Conservation (phyloP, 2,888 invertebrate genomes). For the Drosophila trichaetosa region DNA sequence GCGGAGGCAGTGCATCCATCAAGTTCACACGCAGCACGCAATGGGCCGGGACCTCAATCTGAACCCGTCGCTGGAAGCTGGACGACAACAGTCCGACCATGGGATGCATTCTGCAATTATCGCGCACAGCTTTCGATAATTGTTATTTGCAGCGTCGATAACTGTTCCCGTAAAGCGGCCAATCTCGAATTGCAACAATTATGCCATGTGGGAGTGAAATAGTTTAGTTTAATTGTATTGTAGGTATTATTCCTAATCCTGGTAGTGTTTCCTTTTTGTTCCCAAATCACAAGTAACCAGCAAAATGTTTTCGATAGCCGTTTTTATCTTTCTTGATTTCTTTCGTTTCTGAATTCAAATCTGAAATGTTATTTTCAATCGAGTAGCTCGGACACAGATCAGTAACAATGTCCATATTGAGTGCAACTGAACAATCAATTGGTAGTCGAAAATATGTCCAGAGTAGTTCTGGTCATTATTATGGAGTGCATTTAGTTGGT, state of each 20-base stretch:
- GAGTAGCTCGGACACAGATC: background rate
- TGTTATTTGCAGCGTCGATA: background rate
- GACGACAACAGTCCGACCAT: slow-evolving; percentile 16
- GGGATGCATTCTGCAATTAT: slow-evolving; percentile 17
- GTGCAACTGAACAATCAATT: background rate
- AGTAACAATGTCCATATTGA: background rate
- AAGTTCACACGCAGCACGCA: slow-evolving; percentile 74
- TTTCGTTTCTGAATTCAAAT: background rate
- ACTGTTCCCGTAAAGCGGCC: background rate
- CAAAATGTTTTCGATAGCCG: background rate
- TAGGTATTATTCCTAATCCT: background rate
- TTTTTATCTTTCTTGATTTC: background rate
- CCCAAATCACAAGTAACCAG: background rate
- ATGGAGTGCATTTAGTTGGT: background rate
- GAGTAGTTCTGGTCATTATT: background rate
- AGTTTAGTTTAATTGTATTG: background rate
- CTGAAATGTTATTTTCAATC: background rate
- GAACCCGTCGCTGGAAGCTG: slow-evolving; percentile 6
- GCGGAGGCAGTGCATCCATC: slow-evolving; percentile 77
- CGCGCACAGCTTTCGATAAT: slow-evolving; percentile 7
- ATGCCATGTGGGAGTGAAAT: background rate
- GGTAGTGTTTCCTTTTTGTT: background rate
- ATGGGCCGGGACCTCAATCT: slow-evolving; percentile 28
- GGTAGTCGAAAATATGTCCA: background rate
- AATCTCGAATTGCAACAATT: too few relatives aligned